phyloP scores from a whole-genome alignment of 2,888 invertebrate genomes.

The Masnerella sp. region DNA sequence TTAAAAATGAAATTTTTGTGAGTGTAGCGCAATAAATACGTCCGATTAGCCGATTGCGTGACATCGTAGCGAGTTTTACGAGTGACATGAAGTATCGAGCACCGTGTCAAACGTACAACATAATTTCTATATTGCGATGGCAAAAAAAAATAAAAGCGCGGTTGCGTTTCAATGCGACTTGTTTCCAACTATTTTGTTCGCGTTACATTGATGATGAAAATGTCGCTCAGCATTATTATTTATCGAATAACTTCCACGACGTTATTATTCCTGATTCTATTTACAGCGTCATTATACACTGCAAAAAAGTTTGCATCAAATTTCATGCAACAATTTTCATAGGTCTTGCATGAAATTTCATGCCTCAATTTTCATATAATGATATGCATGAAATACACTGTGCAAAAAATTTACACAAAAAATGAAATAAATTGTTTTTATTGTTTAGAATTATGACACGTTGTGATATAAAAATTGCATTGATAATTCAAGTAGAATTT shows the following conservation, averaged over 20 bases:
- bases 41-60: neutral
- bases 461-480: too few species aligned
- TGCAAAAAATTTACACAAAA: too few species aligned
- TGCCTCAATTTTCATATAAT: too few species aligned
- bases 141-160: constrained; percentile 14
- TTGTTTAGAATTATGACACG: too few species aligned
- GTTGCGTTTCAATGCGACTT: constrained; percentile 25
- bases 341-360: constrained; percentile 10
- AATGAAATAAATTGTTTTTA: too few species aligned
- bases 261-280: constrained; percentile 29
- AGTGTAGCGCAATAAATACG: neutral
- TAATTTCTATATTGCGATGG: constrained; percentile 9
- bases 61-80: neutral
- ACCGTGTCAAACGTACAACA: constrained; percentile 18
- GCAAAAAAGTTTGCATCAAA: too few species aligned
- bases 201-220: constrained; percentile 34
- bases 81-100: neutral
- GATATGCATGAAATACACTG: too few species aligned
- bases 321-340: neutral
- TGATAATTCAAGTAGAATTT: too few species aligned
- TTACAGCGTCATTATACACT: constrained; percentile 27
- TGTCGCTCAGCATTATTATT: constrained; percentile 30
- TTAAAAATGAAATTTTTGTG: too few species aligned
- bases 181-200: constrained; percentile 37
- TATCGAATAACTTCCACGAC: constrained; percentile 39